phyloP scores from a whole-genome alignment of 92 coral and sea anemone species.

The Epizoanthus ramosus region DNA sequence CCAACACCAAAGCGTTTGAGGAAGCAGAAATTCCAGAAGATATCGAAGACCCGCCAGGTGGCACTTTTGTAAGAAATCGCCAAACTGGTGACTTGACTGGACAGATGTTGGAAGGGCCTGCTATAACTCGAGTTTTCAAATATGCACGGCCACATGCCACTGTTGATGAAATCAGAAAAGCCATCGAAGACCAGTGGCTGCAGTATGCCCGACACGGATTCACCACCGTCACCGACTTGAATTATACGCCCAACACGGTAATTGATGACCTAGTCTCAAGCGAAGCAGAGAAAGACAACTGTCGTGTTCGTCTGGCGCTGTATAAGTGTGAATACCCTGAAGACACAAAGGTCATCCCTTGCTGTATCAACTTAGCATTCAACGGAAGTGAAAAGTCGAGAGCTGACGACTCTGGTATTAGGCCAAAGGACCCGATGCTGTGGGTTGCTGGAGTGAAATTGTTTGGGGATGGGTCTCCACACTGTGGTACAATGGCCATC shows the following conservation, averaged over 20 bases:
- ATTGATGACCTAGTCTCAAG: background rate
- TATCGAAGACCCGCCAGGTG: constrained; percentile 46
- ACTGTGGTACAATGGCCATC: constrained; percentile 72
- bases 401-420: no score
- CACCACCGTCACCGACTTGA: constrained; percentile 62
- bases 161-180: background rate
- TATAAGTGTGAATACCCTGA: background rate
- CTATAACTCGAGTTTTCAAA: background rate
- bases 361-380: no score
- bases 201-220: constrained; percentile 58
- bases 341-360: no score
- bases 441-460: constrained; percentile 74
- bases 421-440: constrained; percentile 41
- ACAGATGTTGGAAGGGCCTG: constrained; percentile 48
- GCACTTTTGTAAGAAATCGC: constrained; percentile 35
- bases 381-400: no score
- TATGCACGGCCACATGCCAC: constrained; percentile 34
- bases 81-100: constrained; percentile 63
- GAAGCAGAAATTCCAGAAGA: constrained; percentile 44
- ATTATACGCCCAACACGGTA: background rate
- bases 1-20: constrained; percentile 61
- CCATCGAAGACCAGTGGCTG: constrained; percentile 50
- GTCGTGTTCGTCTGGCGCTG: constrained; percentile 60
- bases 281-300: constrained; percentile 3
- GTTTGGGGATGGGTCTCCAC: constrained; percentile 80